Evolutionary conservation across 2,113 vertebrate genomes (phyloP).

Genomic region (Coreoperca whiteheadi): DNA sequence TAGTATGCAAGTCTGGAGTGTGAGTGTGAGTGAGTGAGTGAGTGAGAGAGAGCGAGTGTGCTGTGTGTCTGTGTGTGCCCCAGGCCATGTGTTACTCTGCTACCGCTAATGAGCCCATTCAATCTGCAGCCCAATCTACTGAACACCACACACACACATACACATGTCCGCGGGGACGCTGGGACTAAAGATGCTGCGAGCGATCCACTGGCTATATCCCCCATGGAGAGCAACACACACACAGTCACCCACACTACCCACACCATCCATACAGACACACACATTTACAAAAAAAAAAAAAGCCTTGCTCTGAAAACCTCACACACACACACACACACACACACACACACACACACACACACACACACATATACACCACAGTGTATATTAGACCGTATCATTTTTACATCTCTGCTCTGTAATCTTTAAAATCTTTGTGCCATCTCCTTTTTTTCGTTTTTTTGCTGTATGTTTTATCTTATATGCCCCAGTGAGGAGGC

Average conservation of each 20-base stretch:
- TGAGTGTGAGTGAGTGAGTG: slow-evolving; percentile 38
- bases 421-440: slow-evolving; percentile 33
- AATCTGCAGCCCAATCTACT: slow-evolving; percentile 72
- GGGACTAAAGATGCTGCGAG: slow-evolving; percentile 79
- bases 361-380: slow-evolving; percentile 32
- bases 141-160: slow-evolving; percentile 51
- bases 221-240: slow-evolving; percentile 56
- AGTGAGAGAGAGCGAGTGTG: slow-evolving; percentile 23
- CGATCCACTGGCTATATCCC: slow-evolving; percentile 78
- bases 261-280: slow-evolving; percentile 41
- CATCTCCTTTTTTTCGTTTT: slow-evolving; percentile 23
- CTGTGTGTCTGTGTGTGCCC: slow-evolving; percentile 69
- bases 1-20: slow-evolving; percentile 73
- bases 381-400: slow-evolving; percentile 27
- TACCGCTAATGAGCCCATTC: slow-evolving; percentile 81
- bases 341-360: slow-evolving; percentile 26
- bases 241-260: slow-evolving; percentile 43
- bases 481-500: not conserved
- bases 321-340: slow-evolving; percentile 57
- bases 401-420: slow-evolving; percentile 50
- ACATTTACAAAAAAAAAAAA: too few species aligned
- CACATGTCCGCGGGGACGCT: slow-evolving; percentile 63
- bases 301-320: slow-evolving; percentile 57
- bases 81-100: slow-evolving; percentile 82
- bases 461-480: slow-evolving; percentile 15